phyloP scores from a whole-genome alignment of 2,888 invertebrate species.

The Andrena hattorfiana region DNA sequence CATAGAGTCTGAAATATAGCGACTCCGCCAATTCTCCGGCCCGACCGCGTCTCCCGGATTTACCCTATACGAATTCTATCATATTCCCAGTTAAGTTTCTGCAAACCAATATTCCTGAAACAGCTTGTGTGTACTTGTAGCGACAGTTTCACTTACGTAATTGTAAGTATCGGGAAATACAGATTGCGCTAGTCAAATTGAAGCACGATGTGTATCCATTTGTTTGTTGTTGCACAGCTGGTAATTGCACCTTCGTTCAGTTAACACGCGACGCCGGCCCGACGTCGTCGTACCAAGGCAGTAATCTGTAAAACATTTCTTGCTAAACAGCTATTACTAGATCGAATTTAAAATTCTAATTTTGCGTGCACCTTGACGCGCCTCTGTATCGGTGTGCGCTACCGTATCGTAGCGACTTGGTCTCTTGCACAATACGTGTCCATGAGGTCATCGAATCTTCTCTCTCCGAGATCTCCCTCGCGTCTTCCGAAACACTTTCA shows the following conservation, averaged over 20 bases:
- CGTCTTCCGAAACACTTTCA: neutral
- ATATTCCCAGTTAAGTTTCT: too few species aligned
- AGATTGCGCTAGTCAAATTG: neutral
- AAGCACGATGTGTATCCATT: neutral
- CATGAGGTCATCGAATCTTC: too few species aligned
- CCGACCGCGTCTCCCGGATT: too few species aligned
- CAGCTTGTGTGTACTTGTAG: neutral
- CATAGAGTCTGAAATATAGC: too few species aligned
- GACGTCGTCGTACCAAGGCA: neutral
- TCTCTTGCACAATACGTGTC: too few species aligned
- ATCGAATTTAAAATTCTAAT: conserved; percentile 47
- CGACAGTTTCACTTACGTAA: conserved; percentile 1
- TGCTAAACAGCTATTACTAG: conserved; percentile 10
- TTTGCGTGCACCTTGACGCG: conserved; percentile 12
- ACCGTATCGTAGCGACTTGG: neutral
- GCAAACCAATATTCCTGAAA: too few species aligned
- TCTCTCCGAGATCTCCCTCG: neutral
- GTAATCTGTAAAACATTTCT: conserved; percentile 37
- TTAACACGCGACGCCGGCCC: conserved; percentile 14
- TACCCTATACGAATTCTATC: too few species aligned
- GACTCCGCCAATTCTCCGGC: too few species aligned
- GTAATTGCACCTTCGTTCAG: conserved; percentile 22
- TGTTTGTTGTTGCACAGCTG: neutral
- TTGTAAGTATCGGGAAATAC: neutral
- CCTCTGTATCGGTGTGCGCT: neutral